Percentiles rank a stretch among this genome's conserved stretches.
Evolutionary conservation across 2,888 invertebrate genomes (phyloP).

Genomic region (Xestoiulus laeticollis): DNA sequence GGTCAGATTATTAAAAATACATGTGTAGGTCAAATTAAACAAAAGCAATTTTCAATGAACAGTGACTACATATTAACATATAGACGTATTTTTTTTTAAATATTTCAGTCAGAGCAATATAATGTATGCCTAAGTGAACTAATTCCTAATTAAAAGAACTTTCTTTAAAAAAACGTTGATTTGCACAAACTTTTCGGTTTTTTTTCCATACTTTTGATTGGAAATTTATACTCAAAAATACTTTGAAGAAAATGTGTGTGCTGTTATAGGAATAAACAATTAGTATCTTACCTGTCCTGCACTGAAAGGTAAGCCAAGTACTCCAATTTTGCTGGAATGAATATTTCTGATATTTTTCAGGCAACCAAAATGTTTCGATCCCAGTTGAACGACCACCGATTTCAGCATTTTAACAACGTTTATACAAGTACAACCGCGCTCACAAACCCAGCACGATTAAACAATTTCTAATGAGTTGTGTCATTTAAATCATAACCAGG

Average conservation of each 20-base stretch:
- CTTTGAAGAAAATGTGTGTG: too few relatives aligned
- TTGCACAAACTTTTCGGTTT: too few relatives aligned
- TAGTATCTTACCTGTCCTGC: conserved; percentile 55
- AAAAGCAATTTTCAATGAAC: too few relatives aligned
- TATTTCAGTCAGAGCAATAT: too few relatives aligned
- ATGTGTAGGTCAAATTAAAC: too few relatives aligned
- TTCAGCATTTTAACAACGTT: background rate
- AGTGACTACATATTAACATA: too few relatives aligned
- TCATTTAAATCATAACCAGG: background rate
- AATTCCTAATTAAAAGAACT: background rate
- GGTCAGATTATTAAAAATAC: too few relatives aligned
- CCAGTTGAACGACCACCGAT: background rate
- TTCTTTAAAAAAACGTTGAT: background rate
- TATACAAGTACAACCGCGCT: background rate
- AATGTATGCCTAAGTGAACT: background rate
- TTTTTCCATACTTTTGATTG: too few relatives aligned
- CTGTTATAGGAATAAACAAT: background rate
- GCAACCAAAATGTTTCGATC: background rate
- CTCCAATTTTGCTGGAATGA: conserved; percentile 51
- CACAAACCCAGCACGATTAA: background rate
- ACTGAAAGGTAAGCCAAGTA: conserved; percentile 56
- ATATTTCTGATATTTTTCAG: background rate
- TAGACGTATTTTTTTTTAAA: too few relatives aligned
- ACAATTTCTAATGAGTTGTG: background rate
- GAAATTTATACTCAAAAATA: too few relatives aligned